These are phyloP conservation scores for Bunonema sp. DNA, from an alignment of 2,888 invertebrate species.

Conservation along the genomic window DNA sequence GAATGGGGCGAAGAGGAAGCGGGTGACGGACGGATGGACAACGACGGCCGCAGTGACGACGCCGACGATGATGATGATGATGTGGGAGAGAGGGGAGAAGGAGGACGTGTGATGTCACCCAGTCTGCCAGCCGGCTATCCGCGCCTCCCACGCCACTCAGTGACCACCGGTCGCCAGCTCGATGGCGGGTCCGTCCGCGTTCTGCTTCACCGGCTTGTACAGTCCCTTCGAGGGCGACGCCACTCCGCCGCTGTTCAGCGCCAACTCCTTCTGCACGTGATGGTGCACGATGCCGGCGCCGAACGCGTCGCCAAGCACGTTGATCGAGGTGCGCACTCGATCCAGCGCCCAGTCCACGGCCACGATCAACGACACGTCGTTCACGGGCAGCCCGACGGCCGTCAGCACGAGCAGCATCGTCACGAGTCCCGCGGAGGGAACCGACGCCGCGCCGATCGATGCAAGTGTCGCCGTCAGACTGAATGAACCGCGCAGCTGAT, in stretches of 20 bases:
- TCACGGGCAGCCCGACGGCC: slow-evolving; percentile 48
- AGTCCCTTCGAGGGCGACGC: no score
- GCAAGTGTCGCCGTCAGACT: slow-evolving; percentile 89
- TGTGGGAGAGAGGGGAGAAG: no score
- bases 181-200: no score
- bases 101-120: no score
- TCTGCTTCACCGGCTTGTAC: no score
- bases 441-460: slow-evolving; percentile 92
- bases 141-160: no score
- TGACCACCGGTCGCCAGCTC: no score
- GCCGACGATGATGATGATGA: no score
- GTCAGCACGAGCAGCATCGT: slow-evolving; percentile 48
- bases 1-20: no score
- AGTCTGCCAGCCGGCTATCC: no score
- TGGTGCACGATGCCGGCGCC: slow-evolving; percentile 54
- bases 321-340: slow-evolving; percentile 52
- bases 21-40: no score
- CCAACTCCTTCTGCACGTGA: slow-evolving; percentile 48
- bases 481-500: slow-evolving; percentile 6
- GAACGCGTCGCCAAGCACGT: slow-evolving; percentile 53
- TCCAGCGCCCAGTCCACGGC: slow-evolving; percentile 52
- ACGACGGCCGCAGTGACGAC: no score
- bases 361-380: slow-evolving; percentile 49
- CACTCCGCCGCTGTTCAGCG: slow-evolving; percentile 39
- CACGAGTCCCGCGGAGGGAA: slow-evolving; percentile 49